phyloP scores from a whole-genome alignment of 2,888 invertebrate genomes.

The Lithosia quadra region DNA sequence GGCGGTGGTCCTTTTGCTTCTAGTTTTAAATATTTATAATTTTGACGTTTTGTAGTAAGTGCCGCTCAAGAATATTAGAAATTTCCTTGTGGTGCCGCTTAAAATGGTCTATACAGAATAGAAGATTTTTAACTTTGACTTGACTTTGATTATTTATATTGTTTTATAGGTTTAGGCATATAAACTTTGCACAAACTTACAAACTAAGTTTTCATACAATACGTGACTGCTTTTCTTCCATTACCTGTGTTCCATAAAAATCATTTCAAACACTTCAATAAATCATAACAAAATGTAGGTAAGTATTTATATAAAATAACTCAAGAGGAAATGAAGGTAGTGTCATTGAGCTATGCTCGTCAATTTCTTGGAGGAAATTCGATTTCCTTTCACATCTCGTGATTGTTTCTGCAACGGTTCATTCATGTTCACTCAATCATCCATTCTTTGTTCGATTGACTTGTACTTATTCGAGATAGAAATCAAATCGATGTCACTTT shows the following conservation, averaged over 20 bases:
- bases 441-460: constrained; percentile 43
- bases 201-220: not conserved
- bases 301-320: constrained; percentile 19
- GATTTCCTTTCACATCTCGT: constrained; percentile 50
- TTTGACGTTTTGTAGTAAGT: too few relatives aligned
- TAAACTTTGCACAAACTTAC: not conserved
- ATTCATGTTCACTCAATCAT: constrained; percentile 47
- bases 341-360: constrained; percentile 49
- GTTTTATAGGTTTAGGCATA: too few relatives aligned
- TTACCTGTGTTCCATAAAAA: not conserved
- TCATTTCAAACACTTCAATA: constrained; percentile 7
- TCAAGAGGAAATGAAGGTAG: constrained; percentile 31
- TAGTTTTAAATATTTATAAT: too few relatives aligned
- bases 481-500: constrained; percentile 5
- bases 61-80: too few relatives aligned
- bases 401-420: constrained; percentile 50
- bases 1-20: too few relatives aligned
- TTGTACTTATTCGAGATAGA: constrained; percentile 16
- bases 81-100: too few relatives aligned
- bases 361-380: constrained; percentile 54
- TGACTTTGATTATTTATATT: too few relatives aligned
- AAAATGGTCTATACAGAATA: too few relatives aligned
- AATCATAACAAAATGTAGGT: constrained; percentile 33
- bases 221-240: not conserved
- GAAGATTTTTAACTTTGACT: too few relatives aligned